phyloP scores from a whole-genome alignment of 2,113 vertebrate genomes.

The Amphilophus citrinellus region DNA sequence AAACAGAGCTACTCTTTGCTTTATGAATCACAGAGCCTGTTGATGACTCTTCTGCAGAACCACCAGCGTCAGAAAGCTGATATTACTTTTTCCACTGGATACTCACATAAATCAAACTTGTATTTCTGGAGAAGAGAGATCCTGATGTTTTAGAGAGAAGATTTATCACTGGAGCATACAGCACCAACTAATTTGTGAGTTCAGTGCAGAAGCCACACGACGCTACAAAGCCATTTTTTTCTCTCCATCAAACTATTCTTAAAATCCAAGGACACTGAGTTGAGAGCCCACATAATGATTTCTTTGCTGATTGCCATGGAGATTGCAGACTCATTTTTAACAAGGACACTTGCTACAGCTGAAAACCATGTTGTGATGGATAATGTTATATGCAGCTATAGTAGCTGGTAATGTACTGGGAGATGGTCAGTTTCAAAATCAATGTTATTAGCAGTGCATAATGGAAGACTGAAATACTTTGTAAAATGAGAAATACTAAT shows the following conservation, averaged over 20 bases:
- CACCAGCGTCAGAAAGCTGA: neutral
- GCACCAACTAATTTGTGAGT: neutral
- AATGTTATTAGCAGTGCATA: neutral
- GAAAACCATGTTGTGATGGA: neutral
- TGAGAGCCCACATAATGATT: conserved; percentile 6
- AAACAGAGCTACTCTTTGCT: conserved; percentile 28
- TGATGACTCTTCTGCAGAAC: conserved; percentile 36
- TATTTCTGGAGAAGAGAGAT: neutral
- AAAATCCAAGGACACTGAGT: conserved; percentile 55
- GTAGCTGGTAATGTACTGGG: neutral
- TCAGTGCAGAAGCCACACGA: neutral
- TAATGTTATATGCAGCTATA: neutral
- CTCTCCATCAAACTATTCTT: neutral
- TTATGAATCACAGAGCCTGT: conserved; percentile 40
- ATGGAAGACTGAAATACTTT: neutral
- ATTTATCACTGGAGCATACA: neutral
- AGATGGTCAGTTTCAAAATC: neutral
- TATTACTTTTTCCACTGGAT: neutral
- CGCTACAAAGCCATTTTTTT: neutral
- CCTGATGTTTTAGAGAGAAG: neutral
- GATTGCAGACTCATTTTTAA: conserved; percentile 18
- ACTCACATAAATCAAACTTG: neutral
- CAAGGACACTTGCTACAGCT: neutral
- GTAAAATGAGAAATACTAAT: neutral
- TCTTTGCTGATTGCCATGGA: conserved; percentile 10